Base-by-base conservation (phyloP, 1,140 invertebrate species). In the Belonocnema kinseyi region DNA sequence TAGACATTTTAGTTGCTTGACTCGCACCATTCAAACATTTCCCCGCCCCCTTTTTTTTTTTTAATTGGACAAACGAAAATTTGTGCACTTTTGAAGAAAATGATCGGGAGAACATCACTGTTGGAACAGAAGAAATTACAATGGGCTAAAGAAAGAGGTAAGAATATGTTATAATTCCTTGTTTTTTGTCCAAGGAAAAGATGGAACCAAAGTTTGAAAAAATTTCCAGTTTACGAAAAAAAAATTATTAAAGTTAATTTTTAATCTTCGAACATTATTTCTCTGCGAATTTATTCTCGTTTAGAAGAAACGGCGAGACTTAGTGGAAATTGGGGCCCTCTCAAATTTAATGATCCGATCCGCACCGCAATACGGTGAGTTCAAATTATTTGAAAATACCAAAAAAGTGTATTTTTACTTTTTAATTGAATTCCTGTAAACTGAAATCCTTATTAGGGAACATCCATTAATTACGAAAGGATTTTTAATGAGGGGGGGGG, bases 81-180 rank as follows among this genome's bases (percentile, higher is more conserved):
- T 11, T 21, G 40, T 70, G 21, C 50, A 50, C 19, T 72, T 76
- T 14, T 52, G 19, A 51, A n/a, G 50, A 72, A 77, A 85, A 87
- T 90, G 87, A 88, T 87, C 77, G 85, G 89, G 88, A 92, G 89
- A 83, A 90, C 92, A 61, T 94, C 94, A 66, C 89, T 96, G 80
- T 89, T 96, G 77, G 94, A 96, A 89, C 93, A 94, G 88, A 96
- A 96, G 88, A 94, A 93, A 88, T 90, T 94, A 77, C 95, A 96
- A 92, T 96, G 95, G 95, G 95, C 94, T 74, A 92, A 91, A 86
- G 95, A 96, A 91, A 93, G 93, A 93, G 95, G 95, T 95, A 92
- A 78, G 86, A 84, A 52, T 21, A 17, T n/a, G 33, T 61, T 73
- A 17, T 50, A 0, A 40, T 58, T 77, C 33, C 33, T 77, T 77